Evolutionary conservation across 2,113 vertebrate species (phyloP).

Genomic region (Lanius ludovicianus): DNA sequence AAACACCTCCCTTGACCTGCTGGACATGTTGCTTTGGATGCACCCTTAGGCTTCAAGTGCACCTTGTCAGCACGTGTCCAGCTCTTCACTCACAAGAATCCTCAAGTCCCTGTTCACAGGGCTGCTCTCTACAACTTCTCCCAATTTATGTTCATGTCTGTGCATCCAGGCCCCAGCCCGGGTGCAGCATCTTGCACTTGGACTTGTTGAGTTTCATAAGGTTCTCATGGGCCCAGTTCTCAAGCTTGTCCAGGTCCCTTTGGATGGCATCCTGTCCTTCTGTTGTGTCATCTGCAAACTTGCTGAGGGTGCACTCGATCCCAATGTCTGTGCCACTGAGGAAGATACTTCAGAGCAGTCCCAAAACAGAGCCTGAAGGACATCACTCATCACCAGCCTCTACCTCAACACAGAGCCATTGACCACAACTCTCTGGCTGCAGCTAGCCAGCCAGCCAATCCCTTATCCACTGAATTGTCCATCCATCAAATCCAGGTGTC

Average conservation of each 20-base stretch:
- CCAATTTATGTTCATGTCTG: not conserved
- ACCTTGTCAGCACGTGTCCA: not conserved
- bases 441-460: not conserved
- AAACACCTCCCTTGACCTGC: fast-evolving
- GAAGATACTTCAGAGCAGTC: not conserved
- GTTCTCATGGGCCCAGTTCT: not conserved
- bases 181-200: not conserved
- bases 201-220: not conserved
- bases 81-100: not conserved
- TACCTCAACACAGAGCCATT: not conserved
- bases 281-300: not conserved
- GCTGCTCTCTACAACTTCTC: not conserved
- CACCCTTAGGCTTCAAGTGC: not conserved
- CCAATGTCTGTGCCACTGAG: not conserved
- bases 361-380: not conserved
- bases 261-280: not conserved
- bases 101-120: not conserved
- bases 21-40: not conserved
- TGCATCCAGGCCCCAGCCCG: not conserved
- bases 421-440: not conserved
- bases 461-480: not conserved
- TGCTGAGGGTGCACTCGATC: not conserved
- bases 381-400: not conserved
- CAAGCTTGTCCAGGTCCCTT: not conserved
- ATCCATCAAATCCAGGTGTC: not conserved